Percentiles rank a stretch among this genome's conserved stretches.
These are phyloP conservation scores for Philantomba maxwellii DNA, from an alignment of 2,113 vertebrate genomes.

Conservation along the genomic window DNA sequence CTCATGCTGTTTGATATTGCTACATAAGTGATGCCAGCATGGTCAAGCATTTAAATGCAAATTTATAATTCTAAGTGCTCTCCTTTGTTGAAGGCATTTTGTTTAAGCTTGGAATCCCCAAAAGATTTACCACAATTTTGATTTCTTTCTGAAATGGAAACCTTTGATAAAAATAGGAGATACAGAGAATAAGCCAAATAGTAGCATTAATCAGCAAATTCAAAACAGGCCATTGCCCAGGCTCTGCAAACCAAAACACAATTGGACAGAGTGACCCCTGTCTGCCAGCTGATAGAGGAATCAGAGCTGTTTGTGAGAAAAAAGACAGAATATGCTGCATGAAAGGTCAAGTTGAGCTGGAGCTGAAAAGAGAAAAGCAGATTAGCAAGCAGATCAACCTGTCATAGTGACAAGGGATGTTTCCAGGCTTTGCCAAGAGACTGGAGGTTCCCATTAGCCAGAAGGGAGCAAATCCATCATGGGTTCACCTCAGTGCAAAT, in stretches of 20 bases:
- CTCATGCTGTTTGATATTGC: conserved; percentile 62
- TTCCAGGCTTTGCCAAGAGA: neutral
- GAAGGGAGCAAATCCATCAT: neutral
- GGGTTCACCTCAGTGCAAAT: neutral
- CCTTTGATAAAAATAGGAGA: conserved; percentile 49
- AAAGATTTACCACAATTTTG: conserved; percentile 27
- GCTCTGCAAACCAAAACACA: neutral
- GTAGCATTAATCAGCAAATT: conserved; percentile 6
- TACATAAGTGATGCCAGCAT: conserved; percentile 55
- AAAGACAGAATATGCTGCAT: neutral
- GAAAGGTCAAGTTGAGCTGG: conserved; percentile 7
- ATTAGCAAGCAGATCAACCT: conserved; percentile 11
- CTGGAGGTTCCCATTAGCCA: neutral
- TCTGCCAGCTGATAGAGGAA: neutral
- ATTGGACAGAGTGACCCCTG: neutral
- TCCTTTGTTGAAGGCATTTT: conserved; percentile 40
- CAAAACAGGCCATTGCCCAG: neutral
- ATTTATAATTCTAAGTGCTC: conserved; percentile 36
- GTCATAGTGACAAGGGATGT: neutral
- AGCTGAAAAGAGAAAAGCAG: conserved; percentile 37
- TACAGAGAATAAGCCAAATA: neutral
- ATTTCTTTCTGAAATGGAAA: conserved; percentile 44
- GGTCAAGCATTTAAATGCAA: conserved; percentile 61
- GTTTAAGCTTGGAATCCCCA: conserved; percentile 30
- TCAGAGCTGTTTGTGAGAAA: neutral